Base-by-base conservation (phyloP, 2,113 vertebrate genomes). In the Anhinga anhinga region DNA sequence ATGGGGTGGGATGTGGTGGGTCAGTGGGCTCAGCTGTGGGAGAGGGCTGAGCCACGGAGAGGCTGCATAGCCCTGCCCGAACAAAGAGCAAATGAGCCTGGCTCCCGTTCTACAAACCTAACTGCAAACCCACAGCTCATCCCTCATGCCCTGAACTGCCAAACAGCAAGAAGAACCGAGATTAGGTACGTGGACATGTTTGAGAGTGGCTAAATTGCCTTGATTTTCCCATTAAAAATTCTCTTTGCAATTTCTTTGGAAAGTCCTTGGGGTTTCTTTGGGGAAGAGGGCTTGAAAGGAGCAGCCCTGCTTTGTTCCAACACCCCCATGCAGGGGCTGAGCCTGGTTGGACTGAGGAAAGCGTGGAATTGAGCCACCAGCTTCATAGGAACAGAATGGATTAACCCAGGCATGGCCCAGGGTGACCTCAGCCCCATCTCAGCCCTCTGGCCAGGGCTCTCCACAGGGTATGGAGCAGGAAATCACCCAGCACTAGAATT, bases 81-180 rank as follows among this genome's bases (percentile, higher is more conserved):
- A 8, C 38, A 40, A 45, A 83, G 14, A 11, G 19, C 0, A 29
- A 47, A 47, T 1, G 4, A 79, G 67, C 45, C 45, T 62, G 50
- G 78, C 25, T 71, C 44, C 74, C 30, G 0, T 18, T n/a, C 30
- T 38, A 40, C 55, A 22, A 29, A 29, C 59, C 36, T 2, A 5
- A 20, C 62, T 40, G 50, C 65, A 52, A 19, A 50, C 67, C 56
- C 80, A 71, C 42, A 40, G 50, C 76, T 49, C 14, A 1, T 14
- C 56, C 30, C 38, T 59, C 36, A 3, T 5, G 16, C 30, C 47
- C 62, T 62, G 29, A 58, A 22, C 73, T 23, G 13, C 52, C 58
- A 40, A 59, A 44, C 38, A 42, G 55, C 67, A 25, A n/a, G 15
- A 56, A 9, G 8, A 22, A 47, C 2, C 0, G 0, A 29, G 25